Evolutionary conservation across 1,140 invertebrate species (phyloP).

Genomic region (Euwallacea fornicatus): DNA sequence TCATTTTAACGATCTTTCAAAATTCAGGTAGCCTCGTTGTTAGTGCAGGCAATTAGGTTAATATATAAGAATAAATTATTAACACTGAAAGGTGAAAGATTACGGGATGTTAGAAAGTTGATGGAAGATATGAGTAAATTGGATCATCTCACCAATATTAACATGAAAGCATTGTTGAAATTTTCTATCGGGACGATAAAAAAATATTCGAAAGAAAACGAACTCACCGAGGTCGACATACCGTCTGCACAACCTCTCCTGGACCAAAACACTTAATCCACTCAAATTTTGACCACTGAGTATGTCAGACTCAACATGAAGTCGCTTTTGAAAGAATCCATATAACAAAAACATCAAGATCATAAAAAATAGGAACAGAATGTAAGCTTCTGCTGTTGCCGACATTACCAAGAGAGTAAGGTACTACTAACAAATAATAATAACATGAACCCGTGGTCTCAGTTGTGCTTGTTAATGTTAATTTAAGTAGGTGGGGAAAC

Average conservation of each 20-base stretch:
- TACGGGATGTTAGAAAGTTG: too few species aligned
- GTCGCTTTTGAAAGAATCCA: constrained; percentile 21
- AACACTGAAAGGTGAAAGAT: too few species aligned
- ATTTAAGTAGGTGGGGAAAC: constrained; percentile 14
- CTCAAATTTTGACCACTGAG: constrained; percentile 16
- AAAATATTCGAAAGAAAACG: not conserved
- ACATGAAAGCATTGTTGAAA: too few species aligned
- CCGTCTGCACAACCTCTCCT: constrained; percentile 9
- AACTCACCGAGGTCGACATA: constrained; percentile 22
- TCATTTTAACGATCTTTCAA: too few species aligned
- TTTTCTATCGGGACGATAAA: too few species aligned
- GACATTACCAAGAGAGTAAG: constrained; percentile 13
- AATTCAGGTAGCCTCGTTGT: too few species aligned
- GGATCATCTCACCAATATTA: too few species aligned
- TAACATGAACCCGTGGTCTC: constrained; percentile 1
- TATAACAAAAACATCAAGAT: constrained; percentile 29
- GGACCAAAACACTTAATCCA: constrained; percentile 17
- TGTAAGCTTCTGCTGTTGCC: constrained; percentile 23
- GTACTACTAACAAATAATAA: constrained; percentile 7
- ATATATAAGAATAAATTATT: too few species aligned
- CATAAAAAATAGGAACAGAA: constrained; percentile 25
- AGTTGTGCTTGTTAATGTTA: constrained; percentile 13
- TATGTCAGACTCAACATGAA: constrained; percentile 18
- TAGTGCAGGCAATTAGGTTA: too few species aligned
- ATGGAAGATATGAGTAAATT: too few species aligned